These are phyloP conservation scores for Tetramorium simillimum DNA, from an alignment of 1,140 invertebrate species.

Conservation along the genomic window DNA sequence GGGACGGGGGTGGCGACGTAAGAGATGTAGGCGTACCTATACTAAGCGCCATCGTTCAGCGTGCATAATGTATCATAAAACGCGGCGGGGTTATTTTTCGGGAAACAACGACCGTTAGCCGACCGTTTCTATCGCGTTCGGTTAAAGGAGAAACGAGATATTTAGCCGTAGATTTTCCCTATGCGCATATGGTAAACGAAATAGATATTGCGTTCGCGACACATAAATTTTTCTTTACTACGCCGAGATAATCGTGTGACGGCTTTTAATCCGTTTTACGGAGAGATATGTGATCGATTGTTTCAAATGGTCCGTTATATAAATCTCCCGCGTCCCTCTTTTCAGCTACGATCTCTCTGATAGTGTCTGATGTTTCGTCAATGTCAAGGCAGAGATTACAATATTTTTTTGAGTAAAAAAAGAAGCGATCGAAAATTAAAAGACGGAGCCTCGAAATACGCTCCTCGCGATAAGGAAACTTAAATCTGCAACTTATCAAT, in stretches of 20 bases:
- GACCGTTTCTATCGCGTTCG: constrained; percentile 29
- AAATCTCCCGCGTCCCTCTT: neutral
- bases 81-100: constrained; percentile 50
- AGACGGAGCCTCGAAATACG: neutral
- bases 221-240: constrained; percentile 7
- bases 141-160: constrained; percentile 32
- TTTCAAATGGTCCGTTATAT: neutral
- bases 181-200: neutral
- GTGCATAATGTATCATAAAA: constrained; percentile 59
- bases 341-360: neutral
- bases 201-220: neutral
- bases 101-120: constrained; percentile 38
- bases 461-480: too few relatives aligned
- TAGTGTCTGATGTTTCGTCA: neutral
- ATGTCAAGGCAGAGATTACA: neutral
- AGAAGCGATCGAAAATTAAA: neutral
- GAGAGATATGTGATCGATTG: neutral
- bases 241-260: neutral
- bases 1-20: neutral
- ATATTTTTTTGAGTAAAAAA: neutral
- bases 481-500: neutral
- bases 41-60: constrained; percentile 51
- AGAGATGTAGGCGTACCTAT: constrained; percentile 20
- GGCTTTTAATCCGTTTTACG: neutral
- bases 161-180: constrained; percentile 29